Conservation (phyloP, 2,797 vertebrate species). For the Varecia variegata region DNA sequence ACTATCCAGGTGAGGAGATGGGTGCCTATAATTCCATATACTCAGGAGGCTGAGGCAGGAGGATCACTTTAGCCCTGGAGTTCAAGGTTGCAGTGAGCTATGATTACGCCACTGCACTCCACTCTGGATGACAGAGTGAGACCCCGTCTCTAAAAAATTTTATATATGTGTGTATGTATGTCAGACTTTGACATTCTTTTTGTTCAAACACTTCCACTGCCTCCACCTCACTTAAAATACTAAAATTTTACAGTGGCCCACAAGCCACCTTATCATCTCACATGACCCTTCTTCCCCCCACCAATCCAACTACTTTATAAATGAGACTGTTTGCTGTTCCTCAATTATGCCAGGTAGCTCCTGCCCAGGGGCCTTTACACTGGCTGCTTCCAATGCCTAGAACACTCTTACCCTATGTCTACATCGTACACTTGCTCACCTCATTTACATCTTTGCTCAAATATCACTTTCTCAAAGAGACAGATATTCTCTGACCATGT, state of each 20-base stretch:
- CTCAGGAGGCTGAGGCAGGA: neutral
- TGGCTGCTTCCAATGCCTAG: neutral
- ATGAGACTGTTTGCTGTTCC: neutral
- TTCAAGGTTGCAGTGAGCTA: neutral
- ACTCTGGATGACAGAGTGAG: too few relatives aligned
- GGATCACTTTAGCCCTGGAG: neutral
- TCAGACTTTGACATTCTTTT: neutral
- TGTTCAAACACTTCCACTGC: neutral
- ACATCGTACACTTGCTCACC: neutral
- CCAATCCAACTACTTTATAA: neutral
- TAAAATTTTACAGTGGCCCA: neutral
- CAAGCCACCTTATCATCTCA: neutral
- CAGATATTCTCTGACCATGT: neutral
- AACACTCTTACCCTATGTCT: neutral
- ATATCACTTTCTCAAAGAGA: neutral
- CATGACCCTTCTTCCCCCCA: neutral
- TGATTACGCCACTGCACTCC: neutral
- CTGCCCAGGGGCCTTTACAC: neutral
- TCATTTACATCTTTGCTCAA: neutral
- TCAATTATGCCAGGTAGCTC: neutral
- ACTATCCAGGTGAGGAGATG: neutral
- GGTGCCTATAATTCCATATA: neutral
- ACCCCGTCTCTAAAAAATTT: neutral
- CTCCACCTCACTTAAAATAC: neutral
- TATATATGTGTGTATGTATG: neutral